Percentiles rank a stretch among this genome's conserved stretches.
These are phyloP conservation scores for Stomorhina lunata DNA, from an alignment of 2,888 invertebrate genomes.

Conservation along the genomic window DNA sequence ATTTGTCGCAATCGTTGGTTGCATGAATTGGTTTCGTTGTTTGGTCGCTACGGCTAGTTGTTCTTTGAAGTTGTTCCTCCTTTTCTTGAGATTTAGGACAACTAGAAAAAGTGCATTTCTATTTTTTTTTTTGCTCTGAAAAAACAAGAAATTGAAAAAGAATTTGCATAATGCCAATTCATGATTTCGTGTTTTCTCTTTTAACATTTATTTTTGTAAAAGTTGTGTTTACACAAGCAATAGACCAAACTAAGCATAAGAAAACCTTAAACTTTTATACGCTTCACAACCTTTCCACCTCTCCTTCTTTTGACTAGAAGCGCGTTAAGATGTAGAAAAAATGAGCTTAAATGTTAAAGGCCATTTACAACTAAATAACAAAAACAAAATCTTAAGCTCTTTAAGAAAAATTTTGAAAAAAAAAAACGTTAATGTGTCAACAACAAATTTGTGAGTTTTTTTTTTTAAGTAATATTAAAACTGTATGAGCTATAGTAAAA, in stretches of 20 bases:
- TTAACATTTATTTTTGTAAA: neutral
- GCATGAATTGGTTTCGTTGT: neutral
- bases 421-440: neutral
- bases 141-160: neutral
- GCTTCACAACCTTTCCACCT: neutral
- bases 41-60: neutral
- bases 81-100: neutral
- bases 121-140: no score
- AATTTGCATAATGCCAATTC: slow-evolving; percentile 47
- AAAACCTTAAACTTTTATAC: neutral
- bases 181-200: neutral
- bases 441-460: neutral
- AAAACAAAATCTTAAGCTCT: slow-evolving; percentile 1
- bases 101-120: slow-evolving; percentile 10
- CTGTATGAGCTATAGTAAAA: neutral
- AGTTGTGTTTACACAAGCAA: slow-evolving; percentile 26
- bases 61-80: neutral
- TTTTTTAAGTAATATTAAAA: neutral
- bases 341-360: slow-evolving; percentile 4
- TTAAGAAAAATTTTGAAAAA: neutral
- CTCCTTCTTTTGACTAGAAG: no score
- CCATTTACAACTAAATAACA: neutral
- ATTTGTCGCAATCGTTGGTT: slow-evolving; percentile 43
- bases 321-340: neutral
- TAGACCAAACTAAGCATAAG: slow-evolving; percentile 27